phyloP scores from a whole-genome alignment of 2,113 vertebrate species.

The Prunella fulvescens region DNA sequence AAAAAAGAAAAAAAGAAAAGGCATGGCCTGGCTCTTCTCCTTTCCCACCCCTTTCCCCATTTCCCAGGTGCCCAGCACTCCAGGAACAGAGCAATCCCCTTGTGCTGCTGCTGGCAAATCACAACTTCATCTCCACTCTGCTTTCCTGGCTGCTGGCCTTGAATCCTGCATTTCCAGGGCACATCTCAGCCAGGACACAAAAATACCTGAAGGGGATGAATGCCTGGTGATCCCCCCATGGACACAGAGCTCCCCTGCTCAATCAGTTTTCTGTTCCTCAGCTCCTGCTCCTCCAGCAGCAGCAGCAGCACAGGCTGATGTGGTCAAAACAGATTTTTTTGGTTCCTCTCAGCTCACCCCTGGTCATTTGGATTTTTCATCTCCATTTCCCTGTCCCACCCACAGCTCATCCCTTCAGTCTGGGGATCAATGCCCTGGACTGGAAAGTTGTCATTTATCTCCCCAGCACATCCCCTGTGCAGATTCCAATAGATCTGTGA shows the following conservation, averaged over 20 bases:
- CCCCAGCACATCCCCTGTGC: not conserved
- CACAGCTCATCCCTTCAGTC: not conserved
- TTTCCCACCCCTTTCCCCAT: no score
- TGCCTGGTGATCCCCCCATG: accelerated
- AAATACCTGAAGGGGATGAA: not conserved
- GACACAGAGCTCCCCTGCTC: not conserved
- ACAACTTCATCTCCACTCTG: not conserved
- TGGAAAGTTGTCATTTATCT: not conserved
- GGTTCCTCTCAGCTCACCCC: not conserved
- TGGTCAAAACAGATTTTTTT: not conserved
- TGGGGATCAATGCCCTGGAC: not conserved
- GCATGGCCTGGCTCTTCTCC: no score
- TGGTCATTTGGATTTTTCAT: not conserved
- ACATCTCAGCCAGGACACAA: not conserved
- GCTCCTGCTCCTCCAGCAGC: not conserved
- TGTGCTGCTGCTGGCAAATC: not conserved
- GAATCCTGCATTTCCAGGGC: not conserved
- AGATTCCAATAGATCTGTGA: not conserved
- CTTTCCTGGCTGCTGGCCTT: not conserved
- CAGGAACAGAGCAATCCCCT: not conserved
- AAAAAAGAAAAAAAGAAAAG: no score
- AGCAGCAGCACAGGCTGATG: not conserved
- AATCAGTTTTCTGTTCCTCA: not conserved
- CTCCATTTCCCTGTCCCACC: not conserved
- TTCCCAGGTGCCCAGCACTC: no score